These are phyloP conservation scores for Oreocharis arfaki DNA, from an alignment of 2,113 vertebrate species.

Conservation along the genomic window DNA sequence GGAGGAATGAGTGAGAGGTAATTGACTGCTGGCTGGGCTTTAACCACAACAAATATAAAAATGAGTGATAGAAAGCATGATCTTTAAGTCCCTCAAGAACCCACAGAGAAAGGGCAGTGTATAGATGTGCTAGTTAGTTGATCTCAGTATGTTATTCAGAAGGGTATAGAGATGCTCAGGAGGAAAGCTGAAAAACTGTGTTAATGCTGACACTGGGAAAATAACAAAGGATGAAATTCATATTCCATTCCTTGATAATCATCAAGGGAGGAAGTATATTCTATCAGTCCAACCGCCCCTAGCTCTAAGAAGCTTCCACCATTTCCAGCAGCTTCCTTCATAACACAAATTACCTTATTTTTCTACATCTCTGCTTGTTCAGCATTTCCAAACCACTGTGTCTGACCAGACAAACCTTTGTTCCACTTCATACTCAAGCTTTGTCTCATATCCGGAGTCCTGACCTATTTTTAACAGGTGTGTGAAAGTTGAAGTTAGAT, in stretches of 20 bases:
- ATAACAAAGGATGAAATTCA: neutral
- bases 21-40: neutral
- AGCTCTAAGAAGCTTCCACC: neutral
- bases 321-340: neutral
- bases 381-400: neutral
- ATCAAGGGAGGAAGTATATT: neutral
- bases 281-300: neutral
- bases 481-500: neutral
- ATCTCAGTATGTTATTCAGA: neutral
- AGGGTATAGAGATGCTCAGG: neutral
- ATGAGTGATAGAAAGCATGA: neutral
- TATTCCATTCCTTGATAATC: neutral
- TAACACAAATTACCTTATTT: neutral
- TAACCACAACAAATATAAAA: neutral
- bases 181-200: neutral
- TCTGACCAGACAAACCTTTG: neutral
- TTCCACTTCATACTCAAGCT: neutral
- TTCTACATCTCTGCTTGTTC: neutral
- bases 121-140: neutral
- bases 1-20: rapidly evolving
- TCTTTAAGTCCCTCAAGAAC: neutral
- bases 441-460: neutral
- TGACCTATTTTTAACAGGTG: neutral
- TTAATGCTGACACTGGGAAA: neutral
- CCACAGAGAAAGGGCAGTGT: neutral